Conservation (phyloP, 2,888 invertebrate species). For the Eretmocerus hayati region DNA sequence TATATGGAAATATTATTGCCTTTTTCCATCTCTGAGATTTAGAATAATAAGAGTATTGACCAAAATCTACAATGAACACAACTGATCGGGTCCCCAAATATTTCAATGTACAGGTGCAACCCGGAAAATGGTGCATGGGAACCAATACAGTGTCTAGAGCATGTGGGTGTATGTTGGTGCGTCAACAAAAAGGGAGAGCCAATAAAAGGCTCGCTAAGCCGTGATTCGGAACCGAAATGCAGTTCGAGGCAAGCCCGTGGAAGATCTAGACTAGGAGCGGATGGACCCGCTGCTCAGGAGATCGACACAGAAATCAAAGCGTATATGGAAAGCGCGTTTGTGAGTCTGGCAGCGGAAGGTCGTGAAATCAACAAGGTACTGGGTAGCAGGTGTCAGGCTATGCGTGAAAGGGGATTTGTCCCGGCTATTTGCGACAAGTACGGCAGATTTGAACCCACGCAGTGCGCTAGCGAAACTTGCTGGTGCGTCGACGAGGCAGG, state of each 20-base stretch:
- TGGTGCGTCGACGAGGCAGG: conserved; percentile 86
- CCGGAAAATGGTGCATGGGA: conserved; percentile 69
- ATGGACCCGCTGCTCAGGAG: conserved; percentile 37
- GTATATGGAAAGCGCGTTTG: conserved; percentile 36
- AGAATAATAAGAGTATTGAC: too few relatives aligned
- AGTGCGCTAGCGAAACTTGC: conserved; percentile 65
- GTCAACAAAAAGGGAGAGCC: conserved; percentile 76
- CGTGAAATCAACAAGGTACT: conserved; percentile 42
- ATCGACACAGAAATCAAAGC: conserved; percentile 36
- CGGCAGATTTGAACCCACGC: conserved; percentile 68
- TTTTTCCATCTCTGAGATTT: too few relatives aligned
- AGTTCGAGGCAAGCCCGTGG: conserved; percentile 73
- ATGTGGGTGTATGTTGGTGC: conserved; percentile 80
- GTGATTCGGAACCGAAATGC: conserved; percentile 69
- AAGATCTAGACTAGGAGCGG: conserved; percentile 46
- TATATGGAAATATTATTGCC: too few relatives aligned
- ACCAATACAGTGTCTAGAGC: conserved; percentile 70
- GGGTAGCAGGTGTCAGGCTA: conserved; percentile 54
- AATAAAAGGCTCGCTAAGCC: conserved; percentile 69
- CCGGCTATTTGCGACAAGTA: conserved; percentile 59
- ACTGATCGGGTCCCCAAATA: too few relatives aligned
- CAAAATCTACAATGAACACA: too few relatives aligned
- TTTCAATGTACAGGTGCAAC: conserved; percentile 54
- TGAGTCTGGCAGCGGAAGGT: conserved; percentile 29
- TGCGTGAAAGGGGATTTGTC: conserved; percentile 47